phyloP scores from a whole-genome alignment of 2,888 invertebrate genomes.

The Leptinotarsa peninsularis region DNA sequence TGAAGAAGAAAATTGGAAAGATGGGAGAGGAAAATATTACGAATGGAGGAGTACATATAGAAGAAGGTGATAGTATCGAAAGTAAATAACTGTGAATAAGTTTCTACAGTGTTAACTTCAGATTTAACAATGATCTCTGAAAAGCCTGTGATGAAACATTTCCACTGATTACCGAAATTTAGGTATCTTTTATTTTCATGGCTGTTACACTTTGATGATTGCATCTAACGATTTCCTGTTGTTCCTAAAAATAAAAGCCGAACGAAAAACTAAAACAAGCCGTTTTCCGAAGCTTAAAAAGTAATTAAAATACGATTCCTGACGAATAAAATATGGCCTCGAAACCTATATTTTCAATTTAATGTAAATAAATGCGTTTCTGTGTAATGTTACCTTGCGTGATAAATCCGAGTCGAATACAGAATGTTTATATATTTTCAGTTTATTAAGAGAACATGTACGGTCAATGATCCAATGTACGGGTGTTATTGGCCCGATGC shows the following conservation, averaged over 20 bases:
- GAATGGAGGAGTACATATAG: too few relatives aligned
- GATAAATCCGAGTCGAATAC: constrained; percentile 21
- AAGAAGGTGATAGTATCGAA: too few relatives aligned
- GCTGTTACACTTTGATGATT: constrained; percentile 1
- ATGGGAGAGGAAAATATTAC: too few relatives aligned
- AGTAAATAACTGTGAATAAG: too few relatives aligned
- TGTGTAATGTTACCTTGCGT: constrained; percentile 26
- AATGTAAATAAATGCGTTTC: constrained; percentile 25
- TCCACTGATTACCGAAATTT: background rate
- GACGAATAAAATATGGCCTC: constrained; percentile 21
- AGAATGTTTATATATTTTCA: constrained; percentile 31
- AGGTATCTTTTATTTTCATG: background rate
- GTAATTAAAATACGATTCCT: constrained; percentile 8
- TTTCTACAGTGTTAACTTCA: background rate
- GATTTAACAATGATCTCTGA: background rate
- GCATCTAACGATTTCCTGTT: constrained; percentile 18
- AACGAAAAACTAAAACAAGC: constrained; percentile 10
- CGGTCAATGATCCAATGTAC: constrained; percentile 32
- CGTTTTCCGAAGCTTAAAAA: constrained; percentile 12
- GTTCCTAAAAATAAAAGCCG: background rate
- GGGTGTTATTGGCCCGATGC: constrained; percentile 33
- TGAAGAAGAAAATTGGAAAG: too few relatives aligned
- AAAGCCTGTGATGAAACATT: background rate
- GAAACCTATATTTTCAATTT: constrained; percentile 19
- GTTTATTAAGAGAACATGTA: constrained; percentile 35